Conservation (phyloP, 2,888 invertebrate species). For the Drosophila atripex region DNA sequence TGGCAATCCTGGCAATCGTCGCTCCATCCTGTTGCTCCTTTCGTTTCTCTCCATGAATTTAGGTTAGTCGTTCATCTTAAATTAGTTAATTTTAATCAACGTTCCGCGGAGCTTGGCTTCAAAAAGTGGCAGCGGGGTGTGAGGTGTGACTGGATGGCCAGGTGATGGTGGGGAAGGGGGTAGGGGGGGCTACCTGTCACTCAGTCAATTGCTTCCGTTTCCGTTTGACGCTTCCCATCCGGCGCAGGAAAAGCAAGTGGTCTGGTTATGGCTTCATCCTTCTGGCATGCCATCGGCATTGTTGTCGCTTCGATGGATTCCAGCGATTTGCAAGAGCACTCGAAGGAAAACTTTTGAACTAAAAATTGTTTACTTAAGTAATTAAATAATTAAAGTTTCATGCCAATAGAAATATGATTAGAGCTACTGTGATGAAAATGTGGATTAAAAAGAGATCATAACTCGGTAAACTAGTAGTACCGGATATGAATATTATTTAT, state of each 20-base stretch:
- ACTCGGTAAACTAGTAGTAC: neutral
- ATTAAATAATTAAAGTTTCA: too few relatives aligned
- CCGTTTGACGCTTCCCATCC: constrained; percentile 45
- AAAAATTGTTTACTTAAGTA: neutral
- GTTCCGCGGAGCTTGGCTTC: neutral
- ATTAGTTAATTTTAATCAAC: constrained; percentile 56
- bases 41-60: constrained; percentile 37
- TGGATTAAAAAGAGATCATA: too few relatives aligned
- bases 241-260: constrained; percentile 35
- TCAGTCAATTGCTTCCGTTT: constrained; percentile 64
- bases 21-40: neutral
- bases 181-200: constrained; percentile 23
- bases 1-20: neutral
- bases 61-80: constrained; percentile 61
- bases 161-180: too few relatives aligned
- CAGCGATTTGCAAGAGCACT: neutral
- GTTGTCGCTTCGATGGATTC: constrained; percentile 53
- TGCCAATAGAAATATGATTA: too few relatives aligned
- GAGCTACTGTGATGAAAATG: too few relatives aligned
- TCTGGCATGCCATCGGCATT: constrained; percentile 35
- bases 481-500: neutral
- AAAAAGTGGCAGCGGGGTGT: neutral
- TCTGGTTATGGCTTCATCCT: constrained; percentile 22
- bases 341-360: neutral
- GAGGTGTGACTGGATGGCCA: too few relatives aligned